Evolutionary conservation across 1,140 invertebrate genomes (phyloP).

Genomic region (Drosophila punjabiensis): DNA sequence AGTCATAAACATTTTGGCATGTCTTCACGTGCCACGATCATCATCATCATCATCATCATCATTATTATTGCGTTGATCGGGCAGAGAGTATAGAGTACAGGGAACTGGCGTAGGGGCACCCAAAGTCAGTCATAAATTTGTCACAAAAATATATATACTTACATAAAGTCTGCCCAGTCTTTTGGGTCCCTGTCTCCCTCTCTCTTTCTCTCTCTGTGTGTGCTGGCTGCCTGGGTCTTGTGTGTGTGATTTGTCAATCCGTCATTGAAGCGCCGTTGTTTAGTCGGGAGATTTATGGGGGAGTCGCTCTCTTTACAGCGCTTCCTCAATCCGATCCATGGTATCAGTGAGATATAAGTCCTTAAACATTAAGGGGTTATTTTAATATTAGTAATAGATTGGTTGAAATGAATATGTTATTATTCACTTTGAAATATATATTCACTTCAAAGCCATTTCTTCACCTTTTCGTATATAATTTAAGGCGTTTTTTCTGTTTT

Average conservation of each 20-base stretch:
- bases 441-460: not conserved
- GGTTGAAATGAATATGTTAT: not conserved
- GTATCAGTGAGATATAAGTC: not conserved
- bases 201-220: not conserved
- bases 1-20: slow-evolving; percentile 79
- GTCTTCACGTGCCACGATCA: slow-evolving; percentile 76
- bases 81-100: slow-evolving; percentile 4
- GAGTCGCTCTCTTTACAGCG: slow-evolving; percentile 21
- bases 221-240: slow-evolving; percentile 14
- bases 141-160: slow-evolving; percentile 68
- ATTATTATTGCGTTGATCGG: slow-evolving; percentile 29
- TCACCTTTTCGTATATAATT: not conserved
- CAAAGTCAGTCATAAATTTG: slow-evolving; percentile 80
- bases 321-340: slow-evolving; percentile 17
- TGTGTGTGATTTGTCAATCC: slow-evolving; percentile 75
- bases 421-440: too few relatives aligned
- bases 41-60: slow-evolving; percentile 38
- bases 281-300: slow-evolving; percentile 58
- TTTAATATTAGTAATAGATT: not conserved
- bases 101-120: slow-evolving; percentile 16
- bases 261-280: slow-evolving; percentile 79
- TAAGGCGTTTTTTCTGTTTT: slow-evolving; percentile 4
- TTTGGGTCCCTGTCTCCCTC: not conserved
- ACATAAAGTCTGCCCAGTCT: slow-evolving; percentile 41
- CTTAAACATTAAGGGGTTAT: not conserved